These are phyloP conservation scores for Hyles vespertilio DNA, from an alignment of 1,140 invertebrate genomes.

Conservation along the genomic window DNA sequence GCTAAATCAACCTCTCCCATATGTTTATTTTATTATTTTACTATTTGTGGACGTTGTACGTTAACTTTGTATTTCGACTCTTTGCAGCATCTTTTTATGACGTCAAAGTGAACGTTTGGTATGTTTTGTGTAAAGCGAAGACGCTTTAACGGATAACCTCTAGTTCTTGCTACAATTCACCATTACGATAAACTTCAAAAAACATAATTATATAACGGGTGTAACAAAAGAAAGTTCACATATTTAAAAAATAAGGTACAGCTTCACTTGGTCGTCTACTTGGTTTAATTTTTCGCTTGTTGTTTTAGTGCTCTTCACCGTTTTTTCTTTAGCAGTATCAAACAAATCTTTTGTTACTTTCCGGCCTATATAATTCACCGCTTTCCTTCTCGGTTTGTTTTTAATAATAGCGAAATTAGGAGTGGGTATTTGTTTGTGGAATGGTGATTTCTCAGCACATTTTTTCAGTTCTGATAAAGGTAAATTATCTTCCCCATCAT, in stretches of 20 bases:
- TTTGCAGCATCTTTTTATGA: slow-evolving; percentile 24
- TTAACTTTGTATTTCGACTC: slow-evolving; percentile 29
- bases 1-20: slow-evolving; percentile 33
- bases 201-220: too few relatives aligned
- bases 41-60: slow-evolving; percentile 30
- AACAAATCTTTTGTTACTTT: slow-evolving; percentile 31
- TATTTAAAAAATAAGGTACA: too few relatives aligned
- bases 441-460: slow-evolving; percentile 12
- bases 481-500: too few relatives aligned
- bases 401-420: slow-evolving; percentile 12
- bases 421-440: slow-evolving; percentile 25
- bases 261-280: background rate
- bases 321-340: slow-evolving; percentile 18
- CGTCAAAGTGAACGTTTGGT: too few relatives aligned
- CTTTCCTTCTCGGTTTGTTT: slow-evolving; percentile 21
- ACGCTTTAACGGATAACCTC: too few relatives aligned
- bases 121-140: too few relatives aligned
- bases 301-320: too few relatives aligned
- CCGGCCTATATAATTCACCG: slow-evolving; percentile 26
- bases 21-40: slow-evolving; percentile 36
- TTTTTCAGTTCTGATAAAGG: too few relatives aligned
- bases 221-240: too few relatives aligned
- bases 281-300: slow-evolving; percentile 16
- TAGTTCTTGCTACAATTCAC: too few relatives aligned
- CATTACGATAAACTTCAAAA: too few relatives aligned